Evolutionary conservation across 2,888 invertebrate genomes (phyloP).

Genomic region (Koerneria pararmatus): DNA sequence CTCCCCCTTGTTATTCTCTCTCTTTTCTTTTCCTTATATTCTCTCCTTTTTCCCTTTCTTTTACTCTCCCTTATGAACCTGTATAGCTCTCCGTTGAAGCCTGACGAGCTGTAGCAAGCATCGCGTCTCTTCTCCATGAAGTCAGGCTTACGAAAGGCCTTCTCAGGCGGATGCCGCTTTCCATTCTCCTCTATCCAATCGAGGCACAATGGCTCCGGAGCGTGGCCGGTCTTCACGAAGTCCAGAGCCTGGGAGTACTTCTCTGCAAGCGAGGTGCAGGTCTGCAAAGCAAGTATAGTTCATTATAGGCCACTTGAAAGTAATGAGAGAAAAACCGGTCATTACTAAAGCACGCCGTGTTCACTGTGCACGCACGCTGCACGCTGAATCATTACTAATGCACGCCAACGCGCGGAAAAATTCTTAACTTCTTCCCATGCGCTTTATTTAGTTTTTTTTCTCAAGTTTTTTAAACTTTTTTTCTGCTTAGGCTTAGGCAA

Average conservation of each 20-base stretch:
- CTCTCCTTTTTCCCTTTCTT: too few species aligned
- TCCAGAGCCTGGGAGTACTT: constrained; percentile 19
- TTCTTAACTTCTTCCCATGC: background rate
- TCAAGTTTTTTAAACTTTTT: too few species aligned
- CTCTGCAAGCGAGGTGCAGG: background rate
- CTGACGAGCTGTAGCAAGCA: background rate
- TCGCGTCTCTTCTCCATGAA: background rate
- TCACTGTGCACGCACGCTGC: too few species aligned
- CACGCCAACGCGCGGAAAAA: background rate
- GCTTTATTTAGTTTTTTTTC: background rate
- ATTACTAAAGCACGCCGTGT: background rate
- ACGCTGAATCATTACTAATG: too few species aligned
- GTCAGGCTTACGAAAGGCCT: background rate
- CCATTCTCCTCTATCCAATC: background rate
- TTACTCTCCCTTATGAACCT: too few species aligned
- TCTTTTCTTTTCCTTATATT: too few species aligned
- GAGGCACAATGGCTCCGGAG: constrained; percentile 3
- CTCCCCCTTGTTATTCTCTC: too few species aligned
- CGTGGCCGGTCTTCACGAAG: constrained; percentile 19
- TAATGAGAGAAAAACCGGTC: too few species aligned
- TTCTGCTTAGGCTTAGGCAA: too few species aligned
- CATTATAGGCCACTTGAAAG: background rate
- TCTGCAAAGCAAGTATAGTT: background rate
- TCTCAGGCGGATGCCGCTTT: background rate
- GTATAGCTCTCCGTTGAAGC: too few species aligned